Evolutionary conservation across 2,113 vertebrate genomes (phyloP), one percentile per base, ranked within the genome.

Genomic region (Xenopus borealis): DNA sequence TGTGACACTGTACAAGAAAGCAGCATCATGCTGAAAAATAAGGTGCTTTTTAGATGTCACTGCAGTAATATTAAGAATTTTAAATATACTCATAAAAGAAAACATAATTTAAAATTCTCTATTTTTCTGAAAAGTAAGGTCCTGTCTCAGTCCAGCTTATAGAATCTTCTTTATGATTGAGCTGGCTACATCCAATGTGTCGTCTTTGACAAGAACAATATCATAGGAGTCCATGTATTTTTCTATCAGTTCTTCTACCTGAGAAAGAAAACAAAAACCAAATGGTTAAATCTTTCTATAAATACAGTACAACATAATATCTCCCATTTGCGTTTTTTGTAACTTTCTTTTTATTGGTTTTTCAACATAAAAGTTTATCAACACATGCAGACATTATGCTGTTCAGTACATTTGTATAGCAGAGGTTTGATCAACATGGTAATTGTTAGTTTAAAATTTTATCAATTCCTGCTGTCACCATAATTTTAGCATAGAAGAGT

Each of bases 121-220:
- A 7, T 12, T 50, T 50, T 50, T 50, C 3, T 50, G 11, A 12
- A 79, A 80, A 68, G 76, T 13, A 65, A 17, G 61, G 40, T 5
- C 7, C 1, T 2, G 7, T 45, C 3, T 0, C 2, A 18, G 47
- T n/a, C 11, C 10, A 64, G 23, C 73, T 94, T 90, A 98, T 80
- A 99, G 89, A 82, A 98, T 95, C 88, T 98, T 98, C 88, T 98
- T 96, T 67, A 99, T 89, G 82, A 99, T 96, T 71, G 96, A 94
- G 79, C 98, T 99, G 84, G 94, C 94, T 72, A 98, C 93, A 83
- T 98, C 95, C 83, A 99, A 72, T 64, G 97, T 96, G 84, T 98
- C 97, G 47, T 99, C 97, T 84, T 93, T 94, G 78, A 98, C 94
- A 80, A 99, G 88, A 81, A 99, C 97, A 72, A 98, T 96, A 85